Percentiles rank a stretch among this genome's conserved stretches.
Evolutionary conservation across 2,888 invertebrate genomes (phyloP).

Genomic region (Drosophila histrio): DNA sequence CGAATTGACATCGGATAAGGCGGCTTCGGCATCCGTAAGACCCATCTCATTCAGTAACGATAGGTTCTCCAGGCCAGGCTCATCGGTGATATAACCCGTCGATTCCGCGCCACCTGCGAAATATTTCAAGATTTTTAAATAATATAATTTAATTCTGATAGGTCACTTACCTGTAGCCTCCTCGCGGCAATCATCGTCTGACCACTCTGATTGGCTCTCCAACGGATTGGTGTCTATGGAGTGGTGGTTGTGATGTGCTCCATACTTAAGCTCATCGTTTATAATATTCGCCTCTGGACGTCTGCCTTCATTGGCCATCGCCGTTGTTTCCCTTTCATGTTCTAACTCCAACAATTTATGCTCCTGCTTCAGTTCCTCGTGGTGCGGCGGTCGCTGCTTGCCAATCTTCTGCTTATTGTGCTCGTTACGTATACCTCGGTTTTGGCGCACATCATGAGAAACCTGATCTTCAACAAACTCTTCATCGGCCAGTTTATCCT

Average conservation of each 20-base stretch:
- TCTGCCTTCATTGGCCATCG: slow-evolving; percentile 50
- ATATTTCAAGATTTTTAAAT: background rate
- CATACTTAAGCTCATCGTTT: slow-evolving; percentile 84
- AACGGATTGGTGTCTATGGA: slow-evolving; percentile 85
- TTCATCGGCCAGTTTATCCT: slow-evolving; percentile 83
- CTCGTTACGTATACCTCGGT: slow-evolving; percentile 55
- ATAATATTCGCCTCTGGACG: slow-evolving; percentile 83
- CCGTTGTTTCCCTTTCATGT: slow-evolving; percentile 48
- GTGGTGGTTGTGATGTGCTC: slow-evolving; percentile 84
- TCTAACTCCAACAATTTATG: slow-evolving; percentile 49
- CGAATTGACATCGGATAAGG: slow-evolving; percentile 93
- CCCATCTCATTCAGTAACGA: slow-evolving; percentile 94
- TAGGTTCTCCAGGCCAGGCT: slow-evolving; percentile 93
- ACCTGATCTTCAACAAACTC: slow-evolving; percentile 84
- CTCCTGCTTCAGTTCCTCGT: slow-evolving; percentile 52
- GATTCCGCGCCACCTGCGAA: slow-evolving; percentile 87
- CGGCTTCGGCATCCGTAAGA: slow-evolving; percentile 94
- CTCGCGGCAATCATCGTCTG: slow-evolving; percentile 88
- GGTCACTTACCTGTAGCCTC: slow-evolving; percentile 86
- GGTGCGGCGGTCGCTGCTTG: slow-evolving; percentile 35
- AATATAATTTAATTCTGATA: background rate
- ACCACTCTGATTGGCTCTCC: slow-evolving; percentile 93
- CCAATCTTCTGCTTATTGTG: slow-evolving; percentile 34
- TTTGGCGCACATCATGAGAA: slow-evolving; percentile 81
- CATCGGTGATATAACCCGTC: slow-evolving; percentile 94